These are phyloP conservation scores for Dicerorhinus sumatrensis DNA, from an alignment of 2,113 vertebrate species.

Conservation along the genomic window DNA sequence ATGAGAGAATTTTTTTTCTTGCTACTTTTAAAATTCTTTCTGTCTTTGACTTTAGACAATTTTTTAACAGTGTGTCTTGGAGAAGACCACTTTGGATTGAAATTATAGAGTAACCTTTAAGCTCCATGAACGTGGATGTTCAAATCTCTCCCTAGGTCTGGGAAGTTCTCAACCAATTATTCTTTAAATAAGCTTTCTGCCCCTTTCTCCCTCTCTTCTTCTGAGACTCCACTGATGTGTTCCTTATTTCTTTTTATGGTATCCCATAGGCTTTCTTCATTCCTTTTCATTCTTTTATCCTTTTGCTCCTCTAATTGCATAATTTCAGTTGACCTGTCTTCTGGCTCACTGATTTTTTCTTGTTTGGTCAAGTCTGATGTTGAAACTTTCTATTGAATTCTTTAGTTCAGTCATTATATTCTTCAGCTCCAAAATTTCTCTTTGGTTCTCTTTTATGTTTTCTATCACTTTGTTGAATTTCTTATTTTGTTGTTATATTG, in stretches of 20 bases:
- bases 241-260: not conserved
- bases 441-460: not conserved
- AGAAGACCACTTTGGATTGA: not conserved
- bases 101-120: not conserved
- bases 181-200: not conserved
- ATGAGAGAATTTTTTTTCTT: not conserved
- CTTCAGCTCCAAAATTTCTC: not conserved
- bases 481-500: not conserved
- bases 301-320: not conserved
- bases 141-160: not conserved
- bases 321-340: not conserved
- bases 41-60: not conserved
- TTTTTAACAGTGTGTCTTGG: not conserved
- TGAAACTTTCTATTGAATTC: not conserved
- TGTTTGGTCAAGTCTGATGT: not conserved
- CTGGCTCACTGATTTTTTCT: not conserved
- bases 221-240: not conserved
- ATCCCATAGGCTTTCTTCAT: not conserved
- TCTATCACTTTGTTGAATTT: not conserved
- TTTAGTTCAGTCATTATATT: not conserved
- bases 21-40: not conserved
- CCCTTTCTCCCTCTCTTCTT: not conserved
- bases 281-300: not conserved
- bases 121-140: not conserved
- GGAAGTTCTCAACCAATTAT: not conserved